Evolutionary conservation across 2,113 vertebrate genomes (phyloP).

Genomic region (Hemiprocne comata): DNA sequence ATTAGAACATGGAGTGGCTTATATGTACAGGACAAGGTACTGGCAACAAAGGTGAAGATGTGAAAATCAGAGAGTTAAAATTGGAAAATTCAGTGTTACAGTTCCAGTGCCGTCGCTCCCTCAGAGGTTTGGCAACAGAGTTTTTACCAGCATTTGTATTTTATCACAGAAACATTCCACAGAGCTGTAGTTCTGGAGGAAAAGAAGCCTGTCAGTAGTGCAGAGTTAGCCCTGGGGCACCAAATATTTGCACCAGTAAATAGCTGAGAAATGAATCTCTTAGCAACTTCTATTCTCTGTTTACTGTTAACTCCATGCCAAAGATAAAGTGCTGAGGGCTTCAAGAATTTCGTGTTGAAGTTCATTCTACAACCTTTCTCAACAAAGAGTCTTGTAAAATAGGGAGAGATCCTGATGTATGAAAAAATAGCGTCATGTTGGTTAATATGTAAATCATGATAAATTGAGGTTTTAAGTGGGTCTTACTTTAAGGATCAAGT

Average conservation of each 20-base stretch:
- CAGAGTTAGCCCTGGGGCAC: background rate
- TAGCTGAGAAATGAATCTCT: conserved; percentile 19
- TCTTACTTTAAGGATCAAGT: background rate
- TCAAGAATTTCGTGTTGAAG: background rate
- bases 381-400: background rate
- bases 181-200: background rate
- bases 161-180: conserved; percentile 27
- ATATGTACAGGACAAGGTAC: background rate
- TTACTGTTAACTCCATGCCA: conserved; percentile 1
- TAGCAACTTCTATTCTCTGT: conserved; percentile 31
- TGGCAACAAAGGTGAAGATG: background rate
- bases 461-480: background rate
- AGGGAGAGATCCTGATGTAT: background rate
- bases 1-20: background rate
- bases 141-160: conserved; percentile 28
- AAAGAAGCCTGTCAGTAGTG: background rate
- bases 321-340: background rate
- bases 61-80: background rate
- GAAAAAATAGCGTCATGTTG: background rate
- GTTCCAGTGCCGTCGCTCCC: background rate
- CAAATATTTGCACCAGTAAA: conserved; percentile 27
- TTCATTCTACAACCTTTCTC: conserved; percentile 19
- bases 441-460: background rate
- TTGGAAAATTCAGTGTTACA: background rate
- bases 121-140: background rate